Conservation (phyloP, 2,113 vertebrate species). For the Orycteropus afer region DNA sequence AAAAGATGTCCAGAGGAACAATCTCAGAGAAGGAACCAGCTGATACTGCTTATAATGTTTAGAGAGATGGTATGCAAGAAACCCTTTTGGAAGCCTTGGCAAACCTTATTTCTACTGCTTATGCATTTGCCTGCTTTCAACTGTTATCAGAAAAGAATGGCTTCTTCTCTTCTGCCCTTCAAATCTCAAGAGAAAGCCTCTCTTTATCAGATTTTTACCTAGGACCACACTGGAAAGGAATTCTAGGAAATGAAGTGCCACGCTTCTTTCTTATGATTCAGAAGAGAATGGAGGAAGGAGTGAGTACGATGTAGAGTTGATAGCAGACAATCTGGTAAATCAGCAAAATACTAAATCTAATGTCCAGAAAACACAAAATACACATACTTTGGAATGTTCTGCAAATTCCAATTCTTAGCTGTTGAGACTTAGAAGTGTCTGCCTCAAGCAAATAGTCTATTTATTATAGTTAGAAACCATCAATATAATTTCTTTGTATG, state of each 20-base stretch:
- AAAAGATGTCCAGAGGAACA: background rate
- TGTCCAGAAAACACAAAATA: accelerated
- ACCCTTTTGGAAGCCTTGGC: background rate
- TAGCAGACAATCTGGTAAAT: background rate
- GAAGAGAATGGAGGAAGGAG: background rate
- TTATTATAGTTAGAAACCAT: background rate
- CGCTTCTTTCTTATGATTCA: background rate
- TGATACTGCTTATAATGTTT: background rate
- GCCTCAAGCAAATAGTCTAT: background rate
- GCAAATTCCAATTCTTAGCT: background rate
- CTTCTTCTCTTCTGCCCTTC: background rate
- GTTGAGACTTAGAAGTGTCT: background rate
- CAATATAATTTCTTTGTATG: background rate
- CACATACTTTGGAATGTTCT: background rate
- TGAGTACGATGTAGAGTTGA: background rate
- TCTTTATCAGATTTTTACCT: background rate
- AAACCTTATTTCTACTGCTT: accelerated
- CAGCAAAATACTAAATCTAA: background rate
- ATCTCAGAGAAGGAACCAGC: background rate
- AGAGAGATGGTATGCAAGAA: background rate
- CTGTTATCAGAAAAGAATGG: background rate
- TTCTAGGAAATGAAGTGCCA: background rate
- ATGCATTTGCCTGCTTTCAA: background rate
- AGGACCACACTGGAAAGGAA: background rate
- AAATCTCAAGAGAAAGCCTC: background rate